These are phyloP conservation scores for Micrasema longulum DNA, from an alignment of 1,140 invertebrate genomes.

Conservation along the genomic window DNA sequence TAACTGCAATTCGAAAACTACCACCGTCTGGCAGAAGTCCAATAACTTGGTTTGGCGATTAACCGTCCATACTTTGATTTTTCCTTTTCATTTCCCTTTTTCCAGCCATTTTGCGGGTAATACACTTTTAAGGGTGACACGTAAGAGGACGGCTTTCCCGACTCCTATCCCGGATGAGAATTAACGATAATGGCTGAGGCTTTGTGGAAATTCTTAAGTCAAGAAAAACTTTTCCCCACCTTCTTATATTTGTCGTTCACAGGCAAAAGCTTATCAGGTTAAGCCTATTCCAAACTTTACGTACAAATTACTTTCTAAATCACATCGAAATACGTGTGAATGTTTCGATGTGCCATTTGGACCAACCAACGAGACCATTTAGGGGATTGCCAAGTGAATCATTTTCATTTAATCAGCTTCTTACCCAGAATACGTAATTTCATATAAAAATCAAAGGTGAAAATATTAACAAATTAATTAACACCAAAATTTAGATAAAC, in stretches of 20 bases:
- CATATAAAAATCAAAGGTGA: no score
- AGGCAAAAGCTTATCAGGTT: slow-evolving; percentile 42
- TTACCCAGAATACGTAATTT: neutral
- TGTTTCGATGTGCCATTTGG: slow-evolving; percentile 13
- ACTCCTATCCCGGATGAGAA: slow-evolving; percentile 51
- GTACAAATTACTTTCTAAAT: slow-evolving; percentile 42
- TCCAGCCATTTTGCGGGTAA: slow-evolving; percentile 49
- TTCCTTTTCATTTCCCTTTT: slow-evolving; percentile 48
- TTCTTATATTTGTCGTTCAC: slow-evolving; percentile 51
- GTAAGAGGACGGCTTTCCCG: slow-evolving; percentile 50
- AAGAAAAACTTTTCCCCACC: slow-evolving; percentile 49
- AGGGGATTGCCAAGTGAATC: neutral
- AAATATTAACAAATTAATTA: no score
- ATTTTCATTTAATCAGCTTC: neutral
- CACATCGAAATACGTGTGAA: slow-evolving; percentile 33
- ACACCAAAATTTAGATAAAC: no score
- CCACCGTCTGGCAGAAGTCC: slow-evolving; percentile 40
- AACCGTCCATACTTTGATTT: slow-evolving; percentile 48
- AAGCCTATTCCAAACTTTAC: slow-evolving; percentile 39
- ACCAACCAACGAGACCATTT: neutral
- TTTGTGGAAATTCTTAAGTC: slow-evolving; percentile 52
- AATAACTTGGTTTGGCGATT: slow-evolving; percentile 50
- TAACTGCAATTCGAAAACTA: slow-evolving; percentile 32
- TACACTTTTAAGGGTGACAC: slow-evolving; percentile 53
- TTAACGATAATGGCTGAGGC: slow-evolving; percentile 52